Conservation (phyloP, 2,888 invertebrate species). For the Trichopoda pennipes region DNA sequence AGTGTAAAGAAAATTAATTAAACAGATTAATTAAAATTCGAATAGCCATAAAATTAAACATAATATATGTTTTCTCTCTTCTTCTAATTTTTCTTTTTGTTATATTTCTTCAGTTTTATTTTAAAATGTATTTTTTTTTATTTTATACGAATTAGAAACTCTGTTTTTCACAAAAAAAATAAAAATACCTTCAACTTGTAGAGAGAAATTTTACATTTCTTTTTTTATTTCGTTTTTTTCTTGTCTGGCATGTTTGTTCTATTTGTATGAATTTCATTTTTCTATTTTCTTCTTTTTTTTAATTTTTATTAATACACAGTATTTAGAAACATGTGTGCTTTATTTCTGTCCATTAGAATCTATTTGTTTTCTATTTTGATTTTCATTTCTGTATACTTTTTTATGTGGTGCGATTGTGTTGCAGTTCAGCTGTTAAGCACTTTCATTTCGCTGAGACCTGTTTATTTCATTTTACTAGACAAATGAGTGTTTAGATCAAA, state of each 20-base stretch:
- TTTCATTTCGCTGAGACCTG: conserved; percentile 32
- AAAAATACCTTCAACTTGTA: background rate
- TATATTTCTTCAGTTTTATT: no score
- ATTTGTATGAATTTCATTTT: conserved; percentile 28
- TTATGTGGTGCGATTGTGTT: conserved; percentile 4
- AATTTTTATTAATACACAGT: no score
- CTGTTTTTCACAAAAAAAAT: no score
- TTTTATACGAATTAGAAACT: background rate
- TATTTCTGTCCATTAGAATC: conserved; percentile 35
- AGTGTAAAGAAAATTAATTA: conserved; percentile 37
- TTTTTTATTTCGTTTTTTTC: conserved; percentile 4
- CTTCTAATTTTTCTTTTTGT: no score
- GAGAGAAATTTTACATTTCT: background rate
- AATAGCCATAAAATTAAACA: background rate
- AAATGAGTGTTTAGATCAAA: conserved; percentile 27
- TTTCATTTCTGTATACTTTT: conserved; percentile 19
- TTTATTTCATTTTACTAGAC: conserved; percentile 41
- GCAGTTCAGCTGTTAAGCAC: conserved; percentile 47
- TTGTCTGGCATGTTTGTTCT: conserved; percentile 14
- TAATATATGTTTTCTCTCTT: background rate
- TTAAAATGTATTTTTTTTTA: conserved; percentile 23
- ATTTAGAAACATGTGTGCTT: conserved; percentile 42
- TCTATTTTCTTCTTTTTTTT: background rate
- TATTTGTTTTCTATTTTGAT: background rate
- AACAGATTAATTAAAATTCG: background rate